Base-by-base conservation (phyloP, 2,888 invertebrate species). In the Nomada fucata region DNA sequence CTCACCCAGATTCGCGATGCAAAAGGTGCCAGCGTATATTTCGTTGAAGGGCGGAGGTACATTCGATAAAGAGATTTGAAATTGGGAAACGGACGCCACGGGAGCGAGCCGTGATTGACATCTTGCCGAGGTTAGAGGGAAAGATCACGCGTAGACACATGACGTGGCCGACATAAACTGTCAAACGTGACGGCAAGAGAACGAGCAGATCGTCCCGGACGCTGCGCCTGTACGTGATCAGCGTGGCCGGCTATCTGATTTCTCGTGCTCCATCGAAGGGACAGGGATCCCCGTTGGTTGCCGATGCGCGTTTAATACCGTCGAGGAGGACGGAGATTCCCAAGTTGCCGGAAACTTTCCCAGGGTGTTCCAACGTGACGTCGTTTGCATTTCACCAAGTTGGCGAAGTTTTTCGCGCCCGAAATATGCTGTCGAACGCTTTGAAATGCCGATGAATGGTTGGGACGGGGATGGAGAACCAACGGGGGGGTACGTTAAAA, bases 101-200 rank as follows among this genome's bases (percentile, higher is more conserved):
- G 57, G 77, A 79, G 69, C 68, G 64, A 71, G 61, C 77, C 15
- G 11, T 84, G 87, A 88, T 88, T 84, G 84, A 87, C 85, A 67
- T 81, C 73, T 79, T 73, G 65, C 76, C 80, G 65, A 79, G 85
- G 83, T 85, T 83, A 67, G 70, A 67, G 64, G 64, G 84, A 72
- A 84, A 83, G 80, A 88, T 84, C 84, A 82, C 82, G 83, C 76
- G 79, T 86, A 87, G 84, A 83, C 85, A 85, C 84, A 84, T 88
- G 89, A 88, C 87, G 88, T 82, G 87, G 82, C 83, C 88, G 89
- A 90, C 90, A 89, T 89, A 89, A 91, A 90, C 88, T 89, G 89
- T 91, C 90, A 91, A 90, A 90, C 89, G 89, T 90, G 90, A 91
- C 86, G 85, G 85, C 83, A 81, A 79, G 76, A 85, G 75, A 82